These are phyloP conservation scores for Zoanthus gigantus DNA, from an alignment of 92 coral and sea anemone species.

Conservation along the genomic window DNA sequence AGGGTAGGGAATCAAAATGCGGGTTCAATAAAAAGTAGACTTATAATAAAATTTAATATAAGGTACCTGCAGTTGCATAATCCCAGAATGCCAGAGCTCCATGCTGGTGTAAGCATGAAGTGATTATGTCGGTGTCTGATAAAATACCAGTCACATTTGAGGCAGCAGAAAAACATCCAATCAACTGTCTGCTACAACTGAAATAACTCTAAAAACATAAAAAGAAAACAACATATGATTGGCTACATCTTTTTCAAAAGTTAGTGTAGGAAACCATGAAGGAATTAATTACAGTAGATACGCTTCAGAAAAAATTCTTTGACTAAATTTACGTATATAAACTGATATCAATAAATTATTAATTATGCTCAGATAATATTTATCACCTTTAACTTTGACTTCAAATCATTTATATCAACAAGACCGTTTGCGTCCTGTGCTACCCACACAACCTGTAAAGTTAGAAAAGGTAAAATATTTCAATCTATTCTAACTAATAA, in stretches of 20 bases:
- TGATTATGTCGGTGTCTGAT: conserved; percentile 78
- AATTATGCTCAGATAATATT: too few relatives aligned
- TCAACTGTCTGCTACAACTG: conserved; percentile 63
- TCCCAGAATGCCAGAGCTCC: conserved; percentile 98
- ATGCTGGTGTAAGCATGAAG: conserved; percentile 86
- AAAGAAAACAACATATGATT: background rate
- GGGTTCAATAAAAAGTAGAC: too few relatives aligned
- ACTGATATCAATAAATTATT: too few relatives aligned
- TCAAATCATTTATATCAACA: conserved; percentile 79
- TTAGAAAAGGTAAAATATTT: background rate
- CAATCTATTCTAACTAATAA: too few relatives aligned
- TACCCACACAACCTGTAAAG: conserved; percentile 83
- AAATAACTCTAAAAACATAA: conserved; percentile 45
- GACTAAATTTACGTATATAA: too few relatives aligned
- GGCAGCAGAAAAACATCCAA: conserved; percentile 99
- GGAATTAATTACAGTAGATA: too few relatives aligned
- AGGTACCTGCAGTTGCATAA: conserved; percentile 97
- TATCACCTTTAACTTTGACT: conserved; percentile 78
- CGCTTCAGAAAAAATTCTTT: too few relatives aligned
- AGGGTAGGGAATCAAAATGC: too few relatives aligned
- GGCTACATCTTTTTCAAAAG: background rate
- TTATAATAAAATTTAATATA: too few relatives aligned
- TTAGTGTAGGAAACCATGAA: background rate
- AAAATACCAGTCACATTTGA: conserved; percentile 97
- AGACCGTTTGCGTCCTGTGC: conserved; percentile 75